phyloP scores from a whole-genome alignment of 1,140 invertebrate genomes.

The Cydia pomonella region DNA sequence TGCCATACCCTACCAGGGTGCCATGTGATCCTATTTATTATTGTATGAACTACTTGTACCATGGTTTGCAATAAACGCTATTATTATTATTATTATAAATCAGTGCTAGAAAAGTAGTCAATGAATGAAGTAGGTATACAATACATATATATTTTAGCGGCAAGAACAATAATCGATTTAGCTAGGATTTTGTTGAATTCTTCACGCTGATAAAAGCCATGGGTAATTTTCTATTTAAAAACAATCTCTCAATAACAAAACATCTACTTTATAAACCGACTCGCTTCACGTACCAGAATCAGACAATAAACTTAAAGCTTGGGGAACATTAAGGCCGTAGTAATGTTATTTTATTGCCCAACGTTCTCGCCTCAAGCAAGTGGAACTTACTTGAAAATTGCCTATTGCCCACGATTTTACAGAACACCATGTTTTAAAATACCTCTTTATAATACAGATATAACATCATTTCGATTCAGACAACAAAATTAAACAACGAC shows the following conservation, averaged over 20 bases:
- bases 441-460: background rate
- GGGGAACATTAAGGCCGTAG: constrained; percentile 58
- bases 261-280: background rate
- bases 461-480: background rate
- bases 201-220: too few relatives aligned
- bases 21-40: too few relatives aligned
- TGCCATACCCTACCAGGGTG: too few relatives aligned
- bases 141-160: too few relatives aligned
- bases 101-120: too few relatives aligned
- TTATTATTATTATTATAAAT: too few relatives aligned
- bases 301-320: constrained; percentile 45
- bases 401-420: constrained; percentile 34
- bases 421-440: constrained; percentile 17
- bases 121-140: too few relatives aligned
- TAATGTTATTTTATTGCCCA: constrained; percentile 43
- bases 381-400: constrained; percentile 59
- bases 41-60: too few relatives aligned
- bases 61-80: too few relatives aligned
- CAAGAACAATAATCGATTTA: too few relatives aligned
- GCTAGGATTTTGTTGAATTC: too few relatives aligned
- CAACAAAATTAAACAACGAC: background rate
- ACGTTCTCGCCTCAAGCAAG: constrained; percentile 49
- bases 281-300: constrained; percentile 17
- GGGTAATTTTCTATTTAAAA: background rate
- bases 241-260: background rate